Evolutionary conservation across 2,797 vertebrate genomes (phyloP).

Genomic region (Antennarius maculatus): DNA sequence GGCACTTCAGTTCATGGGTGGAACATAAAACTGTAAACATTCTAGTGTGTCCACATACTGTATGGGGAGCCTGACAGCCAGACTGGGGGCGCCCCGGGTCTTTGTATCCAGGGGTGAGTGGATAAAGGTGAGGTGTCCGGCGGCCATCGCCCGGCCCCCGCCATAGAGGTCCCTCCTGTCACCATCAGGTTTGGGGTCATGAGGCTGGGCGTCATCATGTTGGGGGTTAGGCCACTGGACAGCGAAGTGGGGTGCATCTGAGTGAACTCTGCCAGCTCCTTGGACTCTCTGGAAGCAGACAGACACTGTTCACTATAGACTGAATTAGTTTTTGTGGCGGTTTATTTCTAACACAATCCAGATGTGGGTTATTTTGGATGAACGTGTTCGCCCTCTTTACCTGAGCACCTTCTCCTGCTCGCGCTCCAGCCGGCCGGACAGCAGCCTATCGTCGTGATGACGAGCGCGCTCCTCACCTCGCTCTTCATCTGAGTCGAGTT

Average conservation of each 20-base stretch:
- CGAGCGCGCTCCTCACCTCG: conserved; percentile 85
- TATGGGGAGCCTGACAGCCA: conserved; percentile 94
- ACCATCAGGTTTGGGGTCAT: conserved; percentile 88
- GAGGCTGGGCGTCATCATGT: conserved; percentile 76
- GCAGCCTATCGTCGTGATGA: conserved; percentile 88
- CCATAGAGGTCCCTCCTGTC: conserved; percentile 88
- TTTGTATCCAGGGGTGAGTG: conserved; percentile 92
- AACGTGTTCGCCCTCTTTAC: conserved; percentile 72
- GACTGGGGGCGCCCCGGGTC: conserved; percentile 90
- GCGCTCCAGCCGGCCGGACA: conserved; percentile 88
- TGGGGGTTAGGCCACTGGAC: conserved; percentile 87
- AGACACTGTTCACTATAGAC: background rate
- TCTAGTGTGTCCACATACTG: conserved; percentile 74
- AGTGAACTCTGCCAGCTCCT: conserved; percentile 92
- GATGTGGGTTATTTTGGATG: background rate
- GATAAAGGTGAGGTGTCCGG: conserved; percentile 90
- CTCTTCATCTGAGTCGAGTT: conserved; percentile 82
- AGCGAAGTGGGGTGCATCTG: conserved; percentile 88
- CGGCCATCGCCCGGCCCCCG: conserved; percentile 89
- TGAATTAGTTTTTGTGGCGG: too few species aligned
- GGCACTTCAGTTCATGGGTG: too few species aligned
- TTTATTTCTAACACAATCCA: background rate
- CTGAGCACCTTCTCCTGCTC: conserved; percentile 96
- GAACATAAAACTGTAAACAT: too few species aligned
- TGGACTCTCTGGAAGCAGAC: conserved; percentile 87